Conservation (phyloP, 1,140 invertebrate species). For the Lordiphosa stackelbergi region DNA sequence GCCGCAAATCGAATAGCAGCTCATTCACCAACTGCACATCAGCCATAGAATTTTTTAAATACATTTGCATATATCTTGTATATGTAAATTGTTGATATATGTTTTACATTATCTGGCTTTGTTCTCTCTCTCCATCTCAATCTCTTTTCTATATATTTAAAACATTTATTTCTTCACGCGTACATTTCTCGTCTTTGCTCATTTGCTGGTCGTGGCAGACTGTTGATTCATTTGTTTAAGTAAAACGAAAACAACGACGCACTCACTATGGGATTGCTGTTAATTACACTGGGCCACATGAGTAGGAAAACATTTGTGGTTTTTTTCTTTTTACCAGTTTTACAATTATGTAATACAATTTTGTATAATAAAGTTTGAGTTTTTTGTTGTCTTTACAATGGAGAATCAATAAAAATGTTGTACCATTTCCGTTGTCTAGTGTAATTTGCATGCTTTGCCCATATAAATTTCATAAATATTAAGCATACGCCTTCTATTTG, state of each 20-base stretch:
- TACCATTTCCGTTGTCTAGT: constrained; percentile 26
- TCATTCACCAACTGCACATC: constrained; percentile 71
- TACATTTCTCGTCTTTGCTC: constrained; percentile 46
- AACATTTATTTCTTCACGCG: constrained; percentile 32
- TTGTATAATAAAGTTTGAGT: too few species aligned
- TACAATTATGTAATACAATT: too few species aligned
- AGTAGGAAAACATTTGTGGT: not conserved
- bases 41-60: constrained; percentile 74
- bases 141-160: constrained; percentile 35
- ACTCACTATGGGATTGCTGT: constrained; percentile 27
- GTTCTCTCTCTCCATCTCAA: constrained; percentile 1
- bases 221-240: constrained; percentile 44
- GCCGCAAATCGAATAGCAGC: constrained; percentile 66
- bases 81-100: constrained; percentile 35
- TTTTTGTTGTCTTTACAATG: constrained; percentile 2
- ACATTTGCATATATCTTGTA: constrained; percentile 64
- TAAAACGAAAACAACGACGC: constrained; percentile 23
- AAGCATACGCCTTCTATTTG: constrained; percentile 53
- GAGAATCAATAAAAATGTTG: not conserved
- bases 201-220: constrained; percentile 52
- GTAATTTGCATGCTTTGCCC: constrained; percentile 39
- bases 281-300: constrained; percentile 60
- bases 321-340: not conserved
- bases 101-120: constrained; percentile 25
- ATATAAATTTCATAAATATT: constrained; percentile 60